phyloP scores from a whole-genome alignment of 2,797 vertebrate genomes.

The Trachops cirrhosus region DNA sequence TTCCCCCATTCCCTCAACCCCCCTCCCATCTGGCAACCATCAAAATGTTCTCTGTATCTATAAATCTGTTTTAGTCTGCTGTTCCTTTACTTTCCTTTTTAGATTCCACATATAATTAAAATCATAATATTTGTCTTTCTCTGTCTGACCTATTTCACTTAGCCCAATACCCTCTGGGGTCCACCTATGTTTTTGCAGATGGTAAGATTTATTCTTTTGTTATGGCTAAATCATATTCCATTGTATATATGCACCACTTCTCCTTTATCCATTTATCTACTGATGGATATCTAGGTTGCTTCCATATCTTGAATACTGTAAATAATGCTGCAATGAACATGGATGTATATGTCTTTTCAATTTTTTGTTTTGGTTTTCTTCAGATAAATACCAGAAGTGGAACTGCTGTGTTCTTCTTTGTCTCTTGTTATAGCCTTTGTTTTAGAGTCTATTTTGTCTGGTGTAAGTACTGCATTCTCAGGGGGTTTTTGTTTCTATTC shows the following conservation, averaged over 20 bases:
- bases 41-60: not conserved
- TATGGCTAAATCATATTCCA: not conserved
- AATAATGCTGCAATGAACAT: not conserved
- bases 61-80: not conserved
- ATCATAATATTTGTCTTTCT: not conserved
- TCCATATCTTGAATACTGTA: not conserved
- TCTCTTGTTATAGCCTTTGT: not conserved
- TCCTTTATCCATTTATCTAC: not conserved
- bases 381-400: not conserved
- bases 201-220: not conserved
- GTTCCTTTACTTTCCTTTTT: not conserved
- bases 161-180: not conserved
- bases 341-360: not conserved
- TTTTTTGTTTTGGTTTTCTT: not conserved
- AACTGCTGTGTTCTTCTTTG: not conserved
- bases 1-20: not conserved
- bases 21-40: not conserved
- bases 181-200: not conserved
- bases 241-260: not conserved
- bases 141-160: not conserved
- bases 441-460: not conserved
- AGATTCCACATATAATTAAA: not conserved
- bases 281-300: not conserved
- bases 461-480: not conserved
- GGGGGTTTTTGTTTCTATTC: not conserved